Base-by-base conservation (phyloP, 2,797 vertebrate species). In the Cuniculus paca region DNA sequence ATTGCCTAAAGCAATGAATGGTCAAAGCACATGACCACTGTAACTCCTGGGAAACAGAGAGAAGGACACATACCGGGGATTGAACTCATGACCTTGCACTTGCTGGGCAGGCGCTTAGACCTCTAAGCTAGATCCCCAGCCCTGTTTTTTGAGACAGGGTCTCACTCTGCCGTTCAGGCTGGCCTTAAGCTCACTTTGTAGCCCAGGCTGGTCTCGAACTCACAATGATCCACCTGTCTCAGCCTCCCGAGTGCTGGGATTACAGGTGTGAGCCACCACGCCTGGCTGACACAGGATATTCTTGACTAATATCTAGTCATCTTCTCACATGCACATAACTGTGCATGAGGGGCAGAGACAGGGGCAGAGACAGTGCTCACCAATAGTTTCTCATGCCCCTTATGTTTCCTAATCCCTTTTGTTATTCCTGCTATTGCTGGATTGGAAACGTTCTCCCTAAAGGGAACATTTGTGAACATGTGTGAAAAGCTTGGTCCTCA, bases 1-100 rank as follows among this genome's bases (percentile, higher is more conserved):
- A 88, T 70, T 96, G 36, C 56, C 84, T 84, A 83, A 89, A 75
- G 77, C 39, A 88, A 88, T n/a, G 19, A 94, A 91, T 63, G 48
- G 9, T 45, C 50, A 65, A 84, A 89, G 65, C 39, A 75, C 54
- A 75, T 19, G 16, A 79, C 13, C 16, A 77, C 28, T 93, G 9
- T 5, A 50, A 81, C 61, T 79, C 79, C 50, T 89, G 87, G 68
- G 89, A 93, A 94, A 94, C 19, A 82, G 11, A 91, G 39, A 88
- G 45, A 86, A 94, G 48, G 85, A 83, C 78, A 56, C 52, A n/a
- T 22, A 19, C 86, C 78, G 50, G 63, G 56, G n/a, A n/a, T n/a
- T n/a, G n/a, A n/a, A n/a, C n/a, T n/a, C n/a, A n/a, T n/a, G n/a
- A n/a, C n/a, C n/a, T n/a, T n/a, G n/a, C n/a, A n/a, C n/a, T n/a